These are phyloP conservation scores for Brachionus asplanchnoidis DNA, from an alignment of 1,140 invertebrate genomes.

Conservation along the genomic window DNA sequence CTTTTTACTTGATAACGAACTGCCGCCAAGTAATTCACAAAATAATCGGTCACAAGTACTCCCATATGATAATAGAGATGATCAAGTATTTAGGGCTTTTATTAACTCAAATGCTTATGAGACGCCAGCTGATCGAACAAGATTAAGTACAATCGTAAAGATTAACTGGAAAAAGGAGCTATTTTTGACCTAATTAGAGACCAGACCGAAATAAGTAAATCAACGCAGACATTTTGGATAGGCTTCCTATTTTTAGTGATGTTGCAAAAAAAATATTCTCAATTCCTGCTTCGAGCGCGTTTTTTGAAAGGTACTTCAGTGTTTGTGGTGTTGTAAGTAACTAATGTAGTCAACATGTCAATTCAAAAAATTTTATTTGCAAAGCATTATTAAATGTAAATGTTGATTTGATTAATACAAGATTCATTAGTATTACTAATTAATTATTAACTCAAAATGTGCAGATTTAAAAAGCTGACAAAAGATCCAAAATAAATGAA, in stretches of 20 bases:
- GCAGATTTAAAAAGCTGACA: not conserved
- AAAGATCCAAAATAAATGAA: too few species aligned
- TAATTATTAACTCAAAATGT: not conserved
- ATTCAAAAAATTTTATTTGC: not conserved
- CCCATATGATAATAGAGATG: not conserved
- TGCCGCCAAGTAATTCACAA: not conserved
- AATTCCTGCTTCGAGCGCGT: not conserved
- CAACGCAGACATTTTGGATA: not conserved
- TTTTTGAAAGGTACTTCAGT: not conserved
- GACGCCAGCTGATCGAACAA: too few species aligned
- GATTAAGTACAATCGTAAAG: not conserved
- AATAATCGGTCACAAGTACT: not conserved
- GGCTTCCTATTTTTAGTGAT: not conserved
- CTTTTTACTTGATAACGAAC: not conserved
- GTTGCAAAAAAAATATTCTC: not conserved
- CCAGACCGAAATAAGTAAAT: not conserved
- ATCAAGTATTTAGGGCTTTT: too few species aligned
- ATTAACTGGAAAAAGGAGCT: not conserved
- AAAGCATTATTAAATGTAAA: not conserved
- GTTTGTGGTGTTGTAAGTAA: not conserved
- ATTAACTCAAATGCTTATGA: too few species aligned
- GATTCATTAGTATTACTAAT: not conserved
- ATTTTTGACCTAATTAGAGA: not conserved
- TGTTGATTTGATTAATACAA: not conserved
- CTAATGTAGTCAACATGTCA: not conserved